These are phyloP conservation scores for Gallinago jamesoni DNA, from an alignment of 2,113 vertebrate genomes.

Conservation along the genomic window DNA sequence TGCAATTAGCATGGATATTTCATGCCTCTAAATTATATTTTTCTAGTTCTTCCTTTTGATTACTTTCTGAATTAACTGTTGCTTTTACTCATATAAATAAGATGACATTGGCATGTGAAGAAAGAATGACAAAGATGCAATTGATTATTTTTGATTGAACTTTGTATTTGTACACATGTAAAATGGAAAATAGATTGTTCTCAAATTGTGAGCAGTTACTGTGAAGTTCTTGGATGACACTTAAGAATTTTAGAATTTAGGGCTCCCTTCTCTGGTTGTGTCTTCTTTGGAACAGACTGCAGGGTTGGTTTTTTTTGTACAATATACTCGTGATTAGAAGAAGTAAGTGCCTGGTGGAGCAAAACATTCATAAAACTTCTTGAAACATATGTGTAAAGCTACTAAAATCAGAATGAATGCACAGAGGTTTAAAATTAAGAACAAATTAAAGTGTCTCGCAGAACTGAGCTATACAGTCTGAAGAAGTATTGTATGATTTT, in stretches of 20 bases:
- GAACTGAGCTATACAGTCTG: background rate
- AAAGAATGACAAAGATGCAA: background rate
- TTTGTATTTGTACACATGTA: background rate
- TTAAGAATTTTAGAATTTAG: background rate
- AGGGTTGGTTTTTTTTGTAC: background rate
- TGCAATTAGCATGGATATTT: background rate
- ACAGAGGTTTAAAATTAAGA: background rate
- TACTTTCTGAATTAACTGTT: background rate
- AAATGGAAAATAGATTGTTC: background rate
- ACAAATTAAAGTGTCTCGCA: background rate
- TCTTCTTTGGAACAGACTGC: background rate
- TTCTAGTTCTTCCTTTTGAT: background rate
- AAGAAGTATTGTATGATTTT: background rate
- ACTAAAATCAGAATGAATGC: background rate
- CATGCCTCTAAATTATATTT: background rate
- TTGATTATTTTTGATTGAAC: background rate
- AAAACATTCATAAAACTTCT: background rate
- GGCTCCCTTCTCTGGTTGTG: background rate
- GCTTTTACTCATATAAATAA: slow-evolving; percentile 2
- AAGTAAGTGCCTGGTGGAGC: background rate
- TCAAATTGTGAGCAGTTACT: background rate
- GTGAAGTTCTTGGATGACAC: background rate
- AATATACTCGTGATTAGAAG: background rate
- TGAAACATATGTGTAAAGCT: background rate
- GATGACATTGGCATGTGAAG: background rate